Base-by-base conservation (phyloP, 2,797 vertebrate species). In the Pseudochromis fuscus region DNA sequence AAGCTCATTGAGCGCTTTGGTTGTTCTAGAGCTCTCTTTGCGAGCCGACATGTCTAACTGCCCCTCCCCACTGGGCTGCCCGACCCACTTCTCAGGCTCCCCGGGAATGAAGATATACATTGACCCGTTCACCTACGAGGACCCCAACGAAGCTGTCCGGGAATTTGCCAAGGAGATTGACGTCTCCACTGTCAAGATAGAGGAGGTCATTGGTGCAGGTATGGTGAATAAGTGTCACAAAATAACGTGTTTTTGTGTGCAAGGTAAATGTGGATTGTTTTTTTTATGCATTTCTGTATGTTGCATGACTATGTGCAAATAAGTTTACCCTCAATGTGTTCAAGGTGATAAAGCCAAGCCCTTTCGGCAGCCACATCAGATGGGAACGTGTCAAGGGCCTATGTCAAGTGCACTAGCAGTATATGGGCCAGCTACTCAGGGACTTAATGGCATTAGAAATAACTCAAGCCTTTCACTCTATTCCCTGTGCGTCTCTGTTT, bases 31-130 rank as follows among this genome's bases (percentile, higher is more conserved):
- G 84, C 93, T 95, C 88, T 93, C 93, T 91, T 91, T 94, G 91
- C 90, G 93, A 91, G 91, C 94, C 81, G 93, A 94, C 92, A 92
- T 95, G 90, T 94, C 94, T 89, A 95, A 95, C 90, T 95, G 94
- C 92, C 93, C 94, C 89, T 94, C 94, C 86, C 93, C 94, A 86
- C 92, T 94, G 87, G 94, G 93, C 91, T 95, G 94, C 94, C 93
- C 94, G 87, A 94, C 93, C 91, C 92, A 93, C 92, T 92, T 94
- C 91, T 94, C 92, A 95, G 97, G 97, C 55, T 99, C 97, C 57
- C 97, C 97, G 56, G 98, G 98, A 88, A 98, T 99, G 96, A 99
- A 99, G 95, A 99, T 99, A 93, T 99, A 99, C 94, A 99, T 99
- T 0, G 98, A 99, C 87, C 98, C 98, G 52, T 99, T 99, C 92